Evolutionary conservation across 2,888 invertebrate genomes (phyloP).

Genomic region (Morinoia aosen): DNA sequence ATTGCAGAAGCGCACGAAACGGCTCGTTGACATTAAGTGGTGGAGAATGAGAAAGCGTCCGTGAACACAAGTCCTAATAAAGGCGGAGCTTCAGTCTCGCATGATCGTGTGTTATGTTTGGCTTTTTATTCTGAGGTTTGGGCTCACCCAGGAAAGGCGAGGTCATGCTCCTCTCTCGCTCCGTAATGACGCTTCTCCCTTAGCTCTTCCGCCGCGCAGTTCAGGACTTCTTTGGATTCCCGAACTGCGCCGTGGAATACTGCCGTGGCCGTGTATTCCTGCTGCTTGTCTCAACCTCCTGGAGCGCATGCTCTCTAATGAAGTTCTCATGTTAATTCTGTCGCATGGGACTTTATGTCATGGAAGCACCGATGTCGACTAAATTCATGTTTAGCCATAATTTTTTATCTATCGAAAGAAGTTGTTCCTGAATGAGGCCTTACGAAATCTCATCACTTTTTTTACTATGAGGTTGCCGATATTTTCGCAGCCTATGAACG

Average conservation of each 20-base stretch:
- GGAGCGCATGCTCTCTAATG: background rate
- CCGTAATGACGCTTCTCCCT: constrained; percentile 16
- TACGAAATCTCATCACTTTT: background rate
- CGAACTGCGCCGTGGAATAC: too few relatives aligned
- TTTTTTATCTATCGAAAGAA: background rate
- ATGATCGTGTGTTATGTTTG: background rate
- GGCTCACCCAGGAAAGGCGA: constrained; percentile 8
- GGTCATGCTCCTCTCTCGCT: background rate
- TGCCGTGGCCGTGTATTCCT: background rate
- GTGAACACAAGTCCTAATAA: background rate
- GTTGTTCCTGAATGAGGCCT: background rate
- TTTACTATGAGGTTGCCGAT: background rate
- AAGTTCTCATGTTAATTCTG: background rate
- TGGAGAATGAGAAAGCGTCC: background rate
- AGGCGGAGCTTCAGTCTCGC: background rate
- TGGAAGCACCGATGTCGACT: background rate
- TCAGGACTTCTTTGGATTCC: background rate
- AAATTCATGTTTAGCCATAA: background rate
- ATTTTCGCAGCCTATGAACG: background rate
- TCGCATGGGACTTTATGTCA: background rate
- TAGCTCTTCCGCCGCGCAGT: background rate
- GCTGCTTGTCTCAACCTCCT: background rate
- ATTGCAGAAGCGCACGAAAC: too few relatives aligned
- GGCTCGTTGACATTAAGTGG: background rate
- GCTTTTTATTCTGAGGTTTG: background rate